Evolutionary conservation across 2,113 vertebrate genomes (phyloP).

Genomic region (Pomatostomus ruficeps): DNA sequence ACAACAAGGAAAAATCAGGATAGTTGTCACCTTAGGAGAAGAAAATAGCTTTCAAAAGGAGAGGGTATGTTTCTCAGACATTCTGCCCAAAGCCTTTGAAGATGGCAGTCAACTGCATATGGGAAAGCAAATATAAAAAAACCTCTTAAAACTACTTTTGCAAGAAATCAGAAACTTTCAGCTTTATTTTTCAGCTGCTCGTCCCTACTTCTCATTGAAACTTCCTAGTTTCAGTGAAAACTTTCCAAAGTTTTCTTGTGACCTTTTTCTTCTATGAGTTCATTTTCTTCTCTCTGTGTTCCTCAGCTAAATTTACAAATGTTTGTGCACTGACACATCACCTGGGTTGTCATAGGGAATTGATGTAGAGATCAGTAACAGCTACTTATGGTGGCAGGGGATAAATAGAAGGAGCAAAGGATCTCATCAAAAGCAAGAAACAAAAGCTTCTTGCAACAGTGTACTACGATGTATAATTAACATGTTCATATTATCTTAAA

Average conservation of each 20-base stretch:
- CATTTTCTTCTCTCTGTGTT: not conserved
- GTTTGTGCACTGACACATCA: not conserved
- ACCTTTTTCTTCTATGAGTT: not conserved
- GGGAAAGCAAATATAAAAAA: not conserved
- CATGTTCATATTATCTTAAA: not conserved
- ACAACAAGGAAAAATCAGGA: not conserved
- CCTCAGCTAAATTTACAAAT: not conserved
- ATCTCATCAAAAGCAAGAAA: not conserved
- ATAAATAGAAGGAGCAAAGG: not conserved
- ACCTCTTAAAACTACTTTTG: not conserved
- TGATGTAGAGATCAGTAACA: not conserved
- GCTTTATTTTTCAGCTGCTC: not conserved
- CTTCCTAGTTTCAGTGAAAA: not conserved
- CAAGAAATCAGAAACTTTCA: not conserved
- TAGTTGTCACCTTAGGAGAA: rapidly evolving
- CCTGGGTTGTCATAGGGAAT: not conserved
- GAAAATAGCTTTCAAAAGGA: not conserved
- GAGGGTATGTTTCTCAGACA: not conserved
- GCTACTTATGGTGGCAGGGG: not conserved
- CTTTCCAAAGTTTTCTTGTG: not conserved
- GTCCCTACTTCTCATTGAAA: not conserved
- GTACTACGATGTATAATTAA: not conserved
- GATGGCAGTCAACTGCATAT: not conserved
- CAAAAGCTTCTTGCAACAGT: not conserved
- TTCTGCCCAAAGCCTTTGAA: not conserved